These are phyloP conservation scores for Gallinago media DNA, from an alignment of 2,113 vertebrate genomes.

Conservation along the genomic window DNA sequence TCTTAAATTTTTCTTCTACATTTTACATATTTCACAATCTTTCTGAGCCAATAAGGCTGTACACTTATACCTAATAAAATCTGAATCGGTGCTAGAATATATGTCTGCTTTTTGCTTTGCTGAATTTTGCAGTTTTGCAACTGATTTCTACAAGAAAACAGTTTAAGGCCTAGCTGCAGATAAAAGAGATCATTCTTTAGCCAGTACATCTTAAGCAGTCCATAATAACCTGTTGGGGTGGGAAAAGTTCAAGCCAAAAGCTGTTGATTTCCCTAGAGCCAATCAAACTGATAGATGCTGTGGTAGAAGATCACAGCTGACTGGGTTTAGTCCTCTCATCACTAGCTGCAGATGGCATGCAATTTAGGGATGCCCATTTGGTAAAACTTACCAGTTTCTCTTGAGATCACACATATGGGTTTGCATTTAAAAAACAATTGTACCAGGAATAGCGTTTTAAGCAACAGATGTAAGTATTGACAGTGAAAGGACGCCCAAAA, in stretches of 20 bases:
- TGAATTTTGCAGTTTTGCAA: neutral
- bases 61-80: constrained; percentile 2
- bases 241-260: constrained; percentile 77
- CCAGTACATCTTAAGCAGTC: constrained; percentile 48
- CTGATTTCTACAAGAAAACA: neutral
- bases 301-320: constrained; percentile 91
- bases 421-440: constrained; percentile 80
- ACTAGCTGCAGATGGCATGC: constrained; percentile 82
- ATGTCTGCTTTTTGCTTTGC: neutral
- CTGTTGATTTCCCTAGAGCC: constrained; percentile 79
- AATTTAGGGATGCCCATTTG: constrained; percentile 83
- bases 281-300: constrained; percentile 78
- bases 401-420: constrained; percentile 82
- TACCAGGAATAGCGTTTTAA: constrained; percentile 79
- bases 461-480: constrained; percentile 83
- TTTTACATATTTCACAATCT: neutral
- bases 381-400: constrained; percentile 84
- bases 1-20: neutral
- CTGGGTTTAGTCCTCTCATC: constrained; percentile 83
- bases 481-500: constrained; percentile 68
- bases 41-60: neutral
- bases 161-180: neutral
- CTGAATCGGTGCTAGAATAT: neutral
- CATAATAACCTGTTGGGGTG: constrained; percentile 74
- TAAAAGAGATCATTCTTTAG: constrained; percentile 52